phyloP scores from a whole-genome alignment of 1,140 invertebrate species.

The Stegodyphus dumicola region DNA sequence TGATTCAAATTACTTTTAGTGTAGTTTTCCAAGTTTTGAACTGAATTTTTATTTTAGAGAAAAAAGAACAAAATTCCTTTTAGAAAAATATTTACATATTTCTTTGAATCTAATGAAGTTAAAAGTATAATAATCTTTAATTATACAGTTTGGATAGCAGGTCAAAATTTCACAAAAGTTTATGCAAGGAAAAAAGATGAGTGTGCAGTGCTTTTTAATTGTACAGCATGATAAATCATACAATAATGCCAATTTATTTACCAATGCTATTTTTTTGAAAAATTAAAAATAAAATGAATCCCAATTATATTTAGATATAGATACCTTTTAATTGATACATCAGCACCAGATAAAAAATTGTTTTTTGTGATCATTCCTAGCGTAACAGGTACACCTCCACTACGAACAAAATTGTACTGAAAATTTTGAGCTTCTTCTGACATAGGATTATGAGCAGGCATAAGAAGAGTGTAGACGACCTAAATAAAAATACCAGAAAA shows the following conservation, averaged over 20 bases:
- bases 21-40: no score
- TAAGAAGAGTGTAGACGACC: constrained; percentile 81
- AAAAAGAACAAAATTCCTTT: no score
- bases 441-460: constrained; percentile 87
- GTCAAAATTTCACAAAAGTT: no score
- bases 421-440: constrained; percentile 86
- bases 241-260: not conserved
- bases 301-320: not conserved
- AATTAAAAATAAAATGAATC: not conserved
- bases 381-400: constrained; percentile 82
- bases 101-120: no score
- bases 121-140: no score
- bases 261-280: constrained; percentile 1
- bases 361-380: constrained; percentile 88
- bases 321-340: constrained; percentile 81
- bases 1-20: no score
- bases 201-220: no score
- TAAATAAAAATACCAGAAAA: not conserved
- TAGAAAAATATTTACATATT: no score
- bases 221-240: no score
- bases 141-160: no score
- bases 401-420: constrained; percentile 89
- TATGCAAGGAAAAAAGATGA: no score
- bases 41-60: no score
- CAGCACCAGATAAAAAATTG: constrained; percentile 85